Evolutionary conservation across 2,113 vertebrate genomes (phyloP).

Genomic region (Seriola aureovittata): DNA sequence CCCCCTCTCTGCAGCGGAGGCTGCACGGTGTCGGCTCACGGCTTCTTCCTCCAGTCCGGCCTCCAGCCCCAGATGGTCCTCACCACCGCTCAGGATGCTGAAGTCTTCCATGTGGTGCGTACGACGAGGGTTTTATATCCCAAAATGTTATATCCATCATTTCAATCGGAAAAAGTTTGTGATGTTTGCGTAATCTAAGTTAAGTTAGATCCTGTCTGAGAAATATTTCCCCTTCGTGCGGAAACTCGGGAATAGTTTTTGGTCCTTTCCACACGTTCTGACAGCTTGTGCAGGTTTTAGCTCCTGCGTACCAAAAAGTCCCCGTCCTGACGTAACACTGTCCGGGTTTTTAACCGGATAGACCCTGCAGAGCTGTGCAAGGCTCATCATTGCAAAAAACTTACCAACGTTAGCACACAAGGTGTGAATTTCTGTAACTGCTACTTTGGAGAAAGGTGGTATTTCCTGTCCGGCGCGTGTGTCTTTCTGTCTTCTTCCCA

Average conservation of each 20-base stretch:
- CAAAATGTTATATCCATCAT: neutral
- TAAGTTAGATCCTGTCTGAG: neutral
- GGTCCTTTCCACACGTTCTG: too few species aligned
- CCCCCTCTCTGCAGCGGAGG: slow-evolving; percentile 87
- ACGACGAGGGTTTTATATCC: neutral
- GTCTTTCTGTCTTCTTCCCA: neutral
- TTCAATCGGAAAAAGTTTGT: too few species aligned
- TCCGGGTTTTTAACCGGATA: too few species aligned
- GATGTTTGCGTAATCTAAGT: too few species aligned
- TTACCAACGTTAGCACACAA: neutral
- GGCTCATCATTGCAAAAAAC: too few species aligned
- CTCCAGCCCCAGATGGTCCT: slow-evolving; percentile 94
- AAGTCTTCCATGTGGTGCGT: slow-evolving; percentile 96
- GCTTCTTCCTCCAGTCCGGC: slow-evolving; percentile 92
- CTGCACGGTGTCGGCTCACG: slow-evolving; percentile 94
- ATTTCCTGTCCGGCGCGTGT: neutral
- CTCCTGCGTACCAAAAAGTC: too few species aligned
- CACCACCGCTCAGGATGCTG: slow-evolving; percentile 86
- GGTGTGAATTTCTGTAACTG: neutral
- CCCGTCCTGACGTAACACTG: too few species aligned
- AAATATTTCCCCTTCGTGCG: too few species aligned
- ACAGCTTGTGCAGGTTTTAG: too few species aligned
- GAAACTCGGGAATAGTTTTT: too few species aligned
- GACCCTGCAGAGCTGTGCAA: too few species aligned
- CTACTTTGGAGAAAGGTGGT: neutral